A percentile compares a stretch with the other conserved stretches of the same genome.
Conservation (phyloP, 2,113 vertebrate species). For the Myotis lucifugus region DNA sequence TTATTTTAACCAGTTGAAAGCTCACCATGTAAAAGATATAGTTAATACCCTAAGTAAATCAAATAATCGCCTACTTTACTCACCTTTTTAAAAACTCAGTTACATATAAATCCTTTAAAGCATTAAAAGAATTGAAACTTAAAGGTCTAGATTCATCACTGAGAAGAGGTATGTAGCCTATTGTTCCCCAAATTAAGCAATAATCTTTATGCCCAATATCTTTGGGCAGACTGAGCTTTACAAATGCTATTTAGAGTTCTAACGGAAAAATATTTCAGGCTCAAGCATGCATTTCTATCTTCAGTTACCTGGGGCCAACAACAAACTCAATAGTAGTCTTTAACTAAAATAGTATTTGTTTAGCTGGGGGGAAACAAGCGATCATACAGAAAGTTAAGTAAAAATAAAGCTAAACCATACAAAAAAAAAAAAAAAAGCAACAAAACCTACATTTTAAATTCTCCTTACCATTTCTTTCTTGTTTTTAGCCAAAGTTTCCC, state of each 20-base stretch:
- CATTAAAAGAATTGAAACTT: constrained; percentile 54
- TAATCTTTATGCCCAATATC: neutral
- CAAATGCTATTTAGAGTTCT: constrained; percentile 46
- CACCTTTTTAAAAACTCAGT: constrained; percentile 62
- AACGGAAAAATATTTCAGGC: constrained; percentile 41
- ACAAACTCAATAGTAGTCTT: constrained; percentile 60
- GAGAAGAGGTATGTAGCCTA: constrained; percentile 28
- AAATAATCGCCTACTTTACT: constrained; percentile 59
- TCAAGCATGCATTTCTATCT: constrained; percentile 71
- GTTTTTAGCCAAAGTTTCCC: constrained; percentile 93
- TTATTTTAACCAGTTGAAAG: constrained; percentile 37
- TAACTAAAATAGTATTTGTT: constrained; percentile 61
- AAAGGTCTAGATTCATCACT: constrained; percentile 6
- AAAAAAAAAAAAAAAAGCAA: neutral
- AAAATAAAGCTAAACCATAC: constrained; percentile 70
- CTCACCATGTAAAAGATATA: constrained; percentile 37
- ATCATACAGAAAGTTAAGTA: constrained; percentile 66
- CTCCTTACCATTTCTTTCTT: constrained; percentile 94
- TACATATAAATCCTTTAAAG: constrained; percentile 52
- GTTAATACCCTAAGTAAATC: neutral
- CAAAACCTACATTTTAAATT: constrained; percentile 78
- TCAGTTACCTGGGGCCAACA: constrained; percentile 54
- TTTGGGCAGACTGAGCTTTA: constrained; percentile 8
- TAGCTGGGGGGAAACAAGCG: constrained; percentile 66
- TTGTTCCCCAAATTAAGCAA: constrained; percentile 29